Percentiles rank a stretch among this genome's conserved stretches.
Evolutionary conservation across 2,113 vertebrate genomes (phyloP).

Genomic region (Petrocephalus zakoni): DNA sequence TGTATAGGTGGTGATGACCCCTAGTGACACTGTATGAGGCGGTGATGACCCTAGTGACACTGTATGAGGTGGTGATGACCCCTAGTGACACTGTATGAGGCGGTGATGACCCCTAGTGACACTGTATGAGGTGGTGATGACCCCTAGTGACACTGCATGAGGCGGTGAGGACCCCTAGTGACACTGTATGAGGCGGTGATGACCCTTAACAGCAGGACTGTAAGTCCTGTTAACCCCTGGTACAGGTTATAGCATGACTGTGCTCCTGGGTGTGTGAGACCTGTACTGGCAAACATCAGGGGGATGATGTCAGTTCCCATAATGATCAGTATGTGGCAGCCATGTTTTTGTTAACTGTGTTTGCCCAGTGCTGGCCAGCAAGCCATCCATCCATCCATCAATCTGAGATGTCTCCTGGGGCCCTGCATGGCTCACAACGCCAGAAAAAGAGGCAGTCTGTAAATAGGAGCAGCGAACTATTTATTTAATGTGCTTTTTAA

Average conservation of each 20-base stretch:
- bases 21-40: too few relatives aligned
- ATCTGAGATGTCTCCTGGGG: conserved; percentile 24
- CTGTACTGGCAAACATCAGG: not conserved
- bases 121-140: too few relatives aligned
- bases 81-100: too few relatives aligned
- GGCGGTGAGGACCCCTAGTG: too few relatives aligned
- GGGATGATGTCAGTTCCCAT: not conserved
- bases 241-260: not conserved
- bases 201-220: too few relatives aligned
- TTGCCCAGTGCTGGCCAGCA: not conserved
- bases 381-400: not conserved
- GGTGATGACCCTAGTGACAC: too few relatives aligned
- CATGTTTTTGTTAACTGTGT: not conserved
- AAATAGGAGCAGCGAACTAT: not conserved
- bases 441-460: not conserved
- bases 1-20: too few relatives aligned
- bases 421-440: not conserved
- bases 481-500: not conserved
- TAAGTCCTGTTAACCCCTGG: not conserved
- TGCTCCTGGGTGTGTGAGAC: not conserved
- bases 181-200: too few relatives aligned
- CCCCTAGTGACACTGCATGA: not conserved
- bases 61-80: too few relatives aligned
- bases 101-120: too few relatives aligned
- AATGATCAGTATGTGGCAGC: not conserved